Evolutionary conservation across 2,113 vertebrate species (phyloP).

Genomic region (Phainopepla nitens): DNA sequence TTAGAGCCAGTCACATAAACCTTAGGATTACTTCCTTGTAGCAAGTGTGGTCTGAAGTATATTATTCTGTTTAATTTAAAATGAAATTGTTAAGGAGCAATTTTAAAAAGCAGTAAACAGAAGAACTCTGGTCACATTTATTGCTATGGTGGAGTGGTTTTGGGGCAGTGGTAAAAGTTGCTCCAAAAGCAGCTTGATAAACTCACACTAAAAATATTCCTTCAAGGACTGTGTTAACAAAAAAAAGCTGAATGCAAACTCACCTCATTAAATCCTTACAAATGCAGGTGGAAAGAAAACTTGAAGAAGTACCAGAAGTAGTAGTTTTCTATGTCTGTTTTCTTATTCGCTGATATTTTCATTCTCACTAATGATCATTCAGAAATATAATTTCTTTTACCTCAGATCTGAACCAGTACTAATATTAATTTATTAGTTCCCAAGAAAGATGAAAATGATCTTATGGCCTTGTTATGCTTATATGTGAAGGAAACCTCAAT

Average conservation of each 20-base stretch:
- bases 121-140: neutral
- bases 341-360: neutral
- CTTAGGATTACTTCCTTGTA: neutral
- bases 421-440: neutral
- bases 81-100: neutral
- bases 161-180: neutral
- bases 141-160: accelerated
- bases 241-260: neutral
- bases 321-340: neutral
- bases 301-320: neutral
- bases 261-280: neutral
- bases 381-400: neutral
- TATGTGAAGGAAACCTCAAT: neutral
- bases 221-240: neutral
- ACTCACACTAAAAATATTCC: neutral
- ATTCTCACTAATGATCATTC: neutral
- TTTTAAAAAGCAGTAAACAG: neutral
- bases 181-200: neutral
- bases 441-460: neutral
- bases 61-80: neutral
- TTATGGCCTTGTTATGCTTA: neutral
- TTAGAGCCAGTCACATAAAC: neutral
- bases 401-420: neutral
- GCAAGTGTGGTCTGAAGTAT: neutral
- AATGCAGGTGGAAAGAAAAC: neutral